Conservation (phyloP, 2,797 vertebrate genomes). For the Melanotaenia parkinsoni region DNA sequence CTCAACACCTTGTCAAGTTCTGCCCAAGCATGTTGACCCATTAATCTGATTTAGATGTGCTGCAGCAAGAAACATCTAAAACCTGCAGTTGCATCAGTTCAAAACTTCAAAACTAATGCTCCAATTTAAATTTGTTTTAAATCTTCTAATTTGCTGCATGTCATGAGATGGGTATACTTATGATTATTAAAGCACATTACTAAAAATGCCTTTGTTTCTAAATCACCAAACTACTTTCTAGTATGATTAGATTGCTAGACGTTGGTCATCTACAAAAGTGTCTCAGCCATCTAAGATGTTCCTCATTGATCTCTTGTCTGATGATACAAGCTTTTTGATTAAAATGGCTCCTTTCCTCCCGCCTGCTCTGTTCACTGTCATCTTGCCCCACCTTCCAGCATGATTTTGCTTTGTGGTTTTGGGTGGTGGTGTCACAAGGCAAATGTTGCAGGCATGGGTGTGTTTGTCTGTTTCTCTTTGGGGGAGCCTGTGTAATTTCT, state of each 20-base stretch:
- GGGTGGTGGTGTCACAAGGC: constrained; percentile 68
- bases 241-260: background rate
- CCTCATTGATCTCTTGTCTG: background rate
- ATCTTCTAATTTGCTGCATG: background rate
- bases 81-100: background rate
- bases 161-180: background rate
- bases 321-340: constrained; percentile 10
- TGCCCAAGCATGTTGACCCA: background rate
- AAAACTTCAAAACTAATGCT: background rate
- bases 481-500: constrained; percentile 67
- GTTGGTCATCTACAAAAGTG: background rate
- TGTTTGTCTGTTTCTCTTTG: constrained; percentile 61
- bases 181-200: background rate
- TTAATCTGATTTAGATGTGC: background rate
- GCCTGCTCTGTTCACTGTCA: background rate
- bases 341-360: constrained; percentile 16
- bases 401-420: constrained; percentile 63
- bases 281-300: background rate
- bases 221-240: background rate
- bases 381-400: constrained; percentile 50
- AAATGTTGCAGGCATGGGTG: constrained; percentile 64
- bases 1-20: background rate
- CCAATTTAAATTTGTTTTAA: background rate
- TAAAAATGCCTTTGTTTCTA: background rate
- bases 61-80: background rate